Conservation (phyloP, 2,888 invertebrate species). For the Cerastis rubricosa region DNA sequence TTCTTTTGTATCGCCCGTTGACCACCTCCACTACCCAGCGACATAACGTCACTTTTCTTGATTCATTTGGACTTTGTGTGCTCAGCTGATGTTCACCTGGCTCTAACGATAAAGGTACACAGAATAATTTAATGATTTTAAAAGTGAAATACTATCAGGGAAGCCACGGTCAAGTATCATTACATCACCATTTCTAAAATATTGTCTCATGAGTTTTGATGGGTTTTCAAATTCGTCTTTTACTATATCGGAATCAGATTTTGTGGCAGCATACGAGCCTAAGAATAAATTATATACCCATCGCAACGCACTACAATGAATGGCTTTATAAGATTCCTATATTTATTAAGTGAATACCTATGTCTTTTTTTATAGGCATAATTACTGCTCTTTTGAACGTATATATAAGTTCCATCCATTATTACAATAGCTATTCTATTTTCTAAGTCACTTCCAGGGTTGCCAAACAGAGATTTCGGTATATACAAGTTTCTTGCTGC, state of each 20-base stretch:
- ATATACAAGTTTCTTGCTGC: conserved; percentile 1
- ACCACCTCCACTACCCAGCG: conserved; percentile 13
- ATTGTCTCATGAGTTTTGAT: too few relatives aligned
- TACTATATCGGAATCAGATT: too few relatives aligned
- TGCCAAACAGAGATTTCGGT: conserved; percentile 1
- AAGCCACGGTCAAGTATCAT: not conserved
- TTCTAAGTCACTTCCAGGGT: not conserved
- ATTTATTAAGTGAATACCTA: too few relatives aligned
- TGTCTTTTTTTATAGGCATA: too few relatives aligned
- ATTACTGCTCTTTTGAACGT: too few relatives aligned
- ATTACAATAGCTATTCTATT: not conserved
- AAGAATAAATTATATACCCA: not conserved
- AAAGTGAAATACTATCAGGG: not conserved
- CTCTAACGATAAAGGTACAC: not conserved
- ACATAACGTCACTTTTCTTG: not conserved
- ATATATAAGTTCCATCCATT: not conserved
- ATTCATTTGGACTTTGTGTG: not conserved
- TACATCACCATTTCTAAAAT: not conserved
- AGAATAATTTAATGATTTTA: not conserved
- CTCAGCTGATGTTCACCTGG: conserved; percentile 23
- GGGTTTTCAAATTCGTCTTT: too few relatives aligned
- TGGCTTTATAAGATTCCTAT: not conserved
- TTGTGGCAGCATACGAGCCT: too few relatives aligned
- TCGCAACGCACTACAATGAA: not conserved
- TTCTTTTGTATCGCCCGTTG: conserved; percentile 4